phyloP scores from a whole-genome alignment of 1,140 invertebrate genomes.

The Macrostomum lignano region DNA sequence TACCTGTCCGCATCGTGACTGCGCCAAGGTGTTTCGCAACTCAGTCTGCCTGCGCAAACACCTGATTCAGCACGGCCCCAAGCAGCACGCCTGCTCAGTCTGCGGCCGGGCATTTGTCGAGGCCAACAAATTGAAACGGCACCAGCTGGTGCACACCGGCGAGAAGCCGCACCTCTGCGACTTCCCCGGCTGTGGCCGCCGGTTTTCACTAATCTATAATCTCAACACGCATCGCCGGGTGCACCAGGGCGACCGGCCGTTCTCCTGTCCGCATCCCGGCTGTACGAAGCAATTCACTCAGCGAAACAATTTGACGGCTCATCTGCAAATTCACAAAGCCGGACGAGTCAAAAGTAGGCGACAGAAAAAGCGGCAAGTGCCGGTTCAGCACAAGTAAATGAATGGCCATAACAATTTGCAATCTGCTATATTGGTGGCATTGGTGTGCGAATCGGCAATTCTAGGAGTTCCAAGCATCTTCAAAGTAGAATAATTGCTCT shows the following conservation, averaged over 20 bases:
- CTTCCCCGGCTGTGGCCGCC: conserved; percentile 64
- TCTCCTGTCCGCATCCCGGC: conserved; percentile 34
- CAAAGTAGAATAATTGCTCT: too few species aligned
- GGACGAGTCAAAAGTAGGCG: too few species aligned
- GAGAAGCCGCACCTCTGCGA: conserved; percentile 55
- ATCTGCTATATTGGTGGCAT: too few species aligned
- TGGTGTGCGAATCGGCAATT: too few species aligned
- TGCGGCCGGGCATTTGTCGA: conserved; percentile 95
- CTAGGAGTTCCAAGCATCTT: too few species aligned
- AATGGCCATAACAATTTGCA: too few species aligned
- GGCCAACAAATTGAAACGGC: conserved; percentile 73
- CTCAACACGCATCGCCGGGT: conserved; percentile 62
- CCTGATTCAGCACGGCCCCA: conserved; percentile 73
- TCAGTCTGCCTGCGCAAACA: conserved; percentile 94
- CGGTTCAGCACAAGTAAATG: too few species aligned
- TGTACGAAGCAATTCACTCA: conserved; percentile 83
- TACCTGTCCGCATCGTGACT: conserved; percentile 27
- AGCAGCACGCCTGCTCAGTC: conserved; percentile 83
- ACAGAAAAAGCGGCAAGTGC: too few species aligned
- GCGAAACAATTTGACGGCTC: conserved; percentile 75
- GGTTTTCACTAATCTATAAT: conserved; percentile 75
- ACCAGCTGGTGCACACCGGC: conserved; percentile 70
- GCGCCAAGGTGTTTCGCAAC: conserved; percentile 80
- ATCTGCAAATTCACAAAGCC: too few species aligned
- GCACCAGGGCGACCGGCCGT: conserved; percentile 62